Evolutionary conservation across 1,140 invertebrate genomes (phyloP).

Genomic region (Drosophila lacertosa): DNA sequence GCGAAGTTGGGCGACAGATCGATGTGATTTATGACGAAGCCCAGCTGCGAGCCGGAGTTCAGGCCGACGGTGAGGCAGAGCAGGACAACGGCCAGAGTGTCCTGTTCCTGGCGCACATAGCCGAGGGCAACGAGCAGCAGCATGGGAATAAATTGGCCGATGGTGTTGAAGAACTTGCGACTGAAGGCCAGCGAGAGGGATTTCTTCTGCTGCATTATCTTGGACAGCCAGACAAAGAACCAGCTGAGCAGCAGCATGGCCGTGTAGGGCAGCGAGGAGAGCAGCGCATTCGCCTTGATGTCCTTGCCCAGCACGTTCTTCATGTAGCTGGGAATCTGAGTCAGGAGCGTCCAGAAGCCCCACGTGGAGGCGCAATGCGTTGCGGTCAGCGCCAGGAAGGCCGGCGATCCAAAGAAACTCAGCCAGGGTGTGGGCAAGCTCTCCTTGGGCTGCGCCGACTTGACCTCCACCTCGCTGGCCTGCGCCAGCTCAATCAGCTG

Average conservation of each 20-base stretch:
- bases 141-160: constrained; percentile 87
- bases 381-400: constrained; percentile 93
- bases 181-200: constrained; percentile 85
- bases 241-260: constrained; percentile 86
- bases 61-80: constrained; percentile 89
- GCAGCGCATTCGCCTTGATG: constrained; percentile 89
- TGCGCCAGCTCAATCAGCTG: constrained; percentile 86
- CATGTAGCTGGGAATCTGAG: constrained; percentile 96
- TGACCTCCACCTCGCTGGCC: constrained; percentile 28
- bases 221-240: constrained; percentile 87
- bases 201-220: constrained; percentile 85
- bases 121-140: constrained; percentile 86
- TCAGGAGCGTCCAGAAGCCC: constrained; percentile 97
- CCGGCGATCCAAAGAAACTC: constrained; percentile 89
- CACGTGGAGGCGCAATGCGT: constrained; percentile 95
- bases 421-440: constrained; percentile 87
- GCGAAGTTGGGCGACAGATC: constrained; percentile 92
- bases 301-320: constrained; percentile 91
- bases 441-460: constrained; percentile 38
- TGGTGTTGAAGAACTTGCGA: constrained; percentile 89
- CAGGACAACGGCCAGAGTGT: constrained; percentile 86
- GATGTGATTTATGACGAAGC: constrained; percentile 88
- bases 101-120: constrained; percentile 86
- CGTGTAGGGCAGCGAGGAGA: constrained; percentile 92
- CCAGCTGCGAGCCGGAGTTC: constrained; percentile 90